Base-by-base conservation (phyloP, 1,140 invertebrate genomes). In the Drosophila pectinifera region DNA sequence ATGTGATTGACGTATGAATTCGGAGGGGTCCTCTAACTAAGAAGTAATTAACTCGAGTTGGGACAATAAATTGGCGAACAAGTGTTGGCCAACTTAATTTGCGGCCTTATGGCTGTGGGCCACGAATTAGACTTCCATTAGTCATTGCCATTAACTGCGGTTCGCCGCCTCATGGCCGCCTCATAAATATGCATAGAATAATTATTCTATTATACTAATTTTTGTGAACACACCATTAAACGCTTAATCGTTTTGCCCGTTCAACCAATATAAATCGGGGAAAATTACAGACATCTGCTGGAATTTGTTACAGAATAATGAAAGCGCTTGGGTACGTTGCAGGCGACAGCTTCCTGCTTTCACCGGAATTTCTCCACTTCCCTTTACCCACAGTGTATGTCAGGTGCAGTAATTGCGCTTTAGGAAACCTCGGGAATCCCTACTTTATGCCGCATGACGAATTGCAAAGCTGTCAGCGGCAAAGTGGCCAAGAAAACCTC, bases 81-180 rank as follows among this genome's bases (percentile, higher is more conserved):
- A 72, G 42, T 70, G 53, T 38, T 48, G 20, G 20, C 20, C 41
- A 72, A 70, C 68, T 70, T 70, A 69, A 70, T 69, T 70, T 70
- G 49, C 26, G 49, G 34, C 67, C 46, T 46, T 56, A 46, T 34
- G 48, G 48, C 39, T 10, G 20, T 45, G 36, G 20, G 18, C 43
- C 67, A 43, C 55, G 54, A 59, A 59, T 42, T 16, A n/a, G 36
- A 49, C 68, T 59, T 49, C 38, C 42, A 72, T 73, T 73, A 73
- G 67, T 57, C 34, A 39, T 26, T 46, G 41, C 16, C 67, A 70
- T 56, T 70, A 69, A 69, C n/a, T 46, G 54, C 36, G 36, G 1
- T 4, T 4, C 5, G 26, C 53, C 34, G 59, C 20, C 59, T n/a
- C 36, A 49, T 18, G 24, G 45, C n/a, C 45, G 20, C n/a, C 39